phyloP scores from a whole-genome alignment of 2,113 vertebrate genomes.

The Probosciger aterrimus region DNA sequence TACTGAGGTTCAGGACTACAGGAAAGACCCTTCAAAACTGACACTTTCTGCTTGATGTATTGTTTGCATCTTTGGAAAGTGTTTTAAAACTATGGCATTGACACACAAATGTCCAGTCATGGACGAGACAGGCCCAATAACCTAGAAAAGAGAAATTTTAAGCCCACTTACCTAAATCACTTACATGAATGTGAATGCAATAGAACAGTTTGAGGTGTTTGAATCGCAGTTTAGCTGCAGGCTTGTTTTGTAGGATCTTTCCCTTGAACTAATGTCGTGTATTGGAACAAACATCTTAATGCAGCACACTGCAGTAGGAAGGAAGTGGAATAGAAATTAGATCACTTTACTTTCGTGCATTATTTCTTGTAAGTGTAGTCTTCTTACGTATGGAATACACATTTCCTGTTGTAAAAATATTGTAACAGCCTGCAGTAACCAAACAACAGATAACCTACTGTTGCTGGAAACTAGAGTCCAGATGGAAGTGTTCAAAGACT shows the following conservation, averaged over 20 bases:
- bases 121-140: not conserved
- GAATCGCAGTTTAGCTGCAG: not conserved
- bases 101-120: not conserved
- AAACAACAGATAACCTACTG: not conserved
- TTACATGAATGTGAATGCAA: not conserved
- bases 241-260: constrained; percentile 24
- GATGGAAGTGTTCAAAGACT: not conserved
- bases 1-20: not conserved
- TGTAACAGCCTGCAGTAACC: not conserved
- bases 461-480: not conserved
- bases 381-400: constrained; percentile 36
- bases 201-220: not conserved
- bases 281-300: constrained; percentile 41
- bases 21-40: not conserved
- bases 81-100: not conserved
- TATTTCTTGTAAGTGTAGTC: constrained; percentile 35
- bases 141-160: not conserved
- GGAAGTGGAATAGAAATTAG: constrained; percentile 53
- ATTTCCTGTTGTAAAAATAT: constrained; percentile 49
- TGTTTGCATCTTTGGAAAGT: not conserved
- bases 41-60: not conserved
- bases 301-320: constrained; percentile 41
- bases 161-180: not conserved
- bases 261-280: constrained; percentile 34
- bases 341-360: constrained; percentile 50